Evolutionary conservation across 2,113 vertebrate species (phyloP), one percentile per base, ranked within the genome.

Genomic region (Periophthalmus modestus): DNA sequence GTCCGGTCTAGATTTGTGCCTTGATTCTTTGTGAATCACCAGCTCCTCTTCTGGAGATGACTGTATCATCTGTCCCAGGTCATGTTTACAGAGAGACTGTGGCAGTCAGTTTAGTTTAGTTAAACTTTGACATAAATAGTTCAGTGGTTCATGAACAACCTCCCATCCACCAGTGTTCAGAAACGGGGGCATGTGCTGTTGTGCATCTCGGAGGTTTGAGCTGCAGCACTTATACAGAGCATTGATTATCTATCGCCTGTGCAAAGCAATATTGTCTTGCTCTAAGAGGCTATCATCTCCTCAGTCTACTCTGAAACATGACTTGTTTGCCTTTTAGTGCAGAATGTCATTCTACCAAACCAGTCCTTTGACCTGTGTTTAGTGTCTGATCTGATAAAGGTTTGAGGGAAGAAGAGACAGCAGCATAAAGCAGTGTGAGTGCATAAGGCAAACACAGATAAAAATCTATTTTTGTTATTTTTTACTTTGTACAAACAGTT

Each of bases 401-500:
- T 82, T 83, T 89, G 71, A 47, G 18, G 19, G 58, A 43, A 47
- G 43, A 69, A 24, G 75, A 24, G 48, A 66, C 23, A 15, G 18
- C 66, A 65, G 75, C 36, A 67, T n/a, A 77, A 69, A 81, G n/a
- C 43, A 24, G 59, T 36, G 66, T 19, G 50, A 43, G 39, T 85
- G 87, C 90, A 87, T 83, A 85, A 70, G 81, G 80, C 82, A 71
- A 73, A 71, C 39, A 65, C 68, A 84, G 69, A 85, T 65, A 24
- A 87, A 86, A 89, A 88, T 91, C 84, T 90, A 86, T 90, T 82
- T 85, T 86, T 84, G 84, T 89, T 86, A 74, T 81, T 91, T 90
- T 92, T 91, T 86, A 87, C 86, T 91, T 91, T 92, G 85, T 91
- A 92, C 75, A 90, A 91, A 82, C 85, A 92, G 79, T 85, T 83